A percentile compares a stretch with the other conserved stretches of the same genome.
Conservation (phyloP, 2,888 invertebrate genomes). For the Bursaphelenchus okinawaensis region DNA sequence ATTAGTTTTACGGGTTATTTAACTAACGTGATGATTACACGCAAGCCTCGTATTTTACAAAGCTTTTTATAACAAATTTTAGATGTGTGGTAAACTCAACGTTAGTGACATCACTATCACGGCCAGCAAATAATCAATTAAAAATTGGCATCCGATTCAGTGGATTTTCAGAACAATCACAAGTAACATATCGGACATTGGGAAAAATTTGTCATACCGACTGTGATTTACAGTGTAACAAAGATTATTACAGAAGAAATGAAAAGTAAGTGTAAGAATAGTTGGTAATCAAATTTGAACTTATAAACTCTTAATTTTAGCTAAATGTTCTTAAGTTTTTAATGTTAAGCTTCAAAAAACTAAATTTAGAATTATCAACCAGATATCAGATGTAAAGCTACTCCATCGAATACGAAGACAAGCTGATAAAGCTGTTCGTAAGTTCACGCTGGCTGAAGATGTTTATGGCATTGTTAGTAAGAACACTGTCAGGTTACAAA, state of each 20-base stretch:
- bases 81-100: constrained; percentile 27
- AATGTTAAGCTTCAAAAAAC: no score
- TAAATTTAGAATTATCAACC: neutral
- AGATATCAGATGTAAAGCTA: neutral
- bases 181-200: constrained; percentile 31
- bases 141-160: constrained; percentile 25
- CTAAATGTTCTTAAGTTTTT: neutral
- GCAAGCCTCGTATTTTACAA: no score
- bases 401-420: neutral
- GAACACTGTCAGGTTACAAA: neutral
- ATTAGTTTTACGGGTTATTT: no score
- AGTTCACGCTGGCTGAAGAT: constrained; percentile 6
- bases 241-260: constrained; percentile 13
- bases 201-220: constrained; percentile 25
- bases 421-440: neutral
- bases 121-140: constrained; percentile 13
- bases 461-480: neutral
- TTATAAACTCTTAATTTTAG: neutral
- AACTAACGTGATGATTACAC: no score
- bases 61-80: constrained; percentile 8
- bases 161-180: constrained; percentile 31
- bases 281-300: neutral
- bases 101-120: constrained; percentile 20
- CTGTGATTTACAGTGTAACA: constrained; percentile 24
- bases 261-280: neutral